phyloP scores from a whole-genome alignment of 2,797 vertebrate species.

The Helarctos malayanus region DNA sequence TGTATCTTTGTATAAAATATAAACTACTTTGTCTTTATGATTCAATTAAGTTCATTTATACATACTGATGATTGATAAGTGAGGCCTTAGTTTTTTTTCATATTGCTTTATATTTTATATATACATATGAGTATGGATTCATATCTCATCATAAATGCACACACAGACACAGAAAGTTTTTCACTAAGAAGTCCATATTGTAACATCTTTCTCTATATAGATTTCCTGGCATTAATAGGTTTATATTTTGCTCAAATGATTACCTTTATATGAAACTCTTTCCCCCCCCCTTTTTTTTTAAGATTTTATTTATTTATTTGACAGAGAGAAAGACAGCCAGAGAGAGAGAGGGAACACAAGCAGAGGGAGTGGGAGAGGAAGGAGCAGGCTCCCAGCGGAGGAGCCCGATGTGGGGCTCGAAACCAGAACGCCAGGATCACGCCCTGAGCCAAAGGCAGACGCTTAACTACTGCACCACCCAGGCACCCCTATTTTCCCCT shows the following conservation, averaged over 20 bases:
- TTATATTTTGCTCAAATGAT: background rate
- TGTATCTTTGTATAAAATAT: background rate
- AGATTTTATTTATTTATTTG: too few relatives aligned
- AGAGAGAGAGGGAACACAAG: too few relatives aligned
- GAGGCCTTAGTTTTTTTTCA: background rate
- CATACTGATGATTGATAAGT: background rate
- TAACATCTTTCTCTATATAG: background rate
- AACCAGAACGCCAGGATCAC: too few relatives aligned
- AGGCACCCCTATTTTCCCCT: background rate
- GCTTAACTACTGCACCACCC: too few relatives aligned
- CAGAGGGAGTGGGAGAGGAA: too few relatives aligned
- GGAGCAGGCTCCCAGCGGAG: too few relatives aligned
- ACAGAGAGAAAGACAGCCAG: too few relatives aligned
- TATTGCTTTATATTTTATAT: background rate
- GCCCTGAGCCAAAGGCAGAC: too few relatives aligned
- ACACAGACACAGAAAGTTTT: background rate
- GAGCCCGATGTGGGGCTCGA: too few relatives aligned
- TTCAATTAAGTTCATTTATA: conserved; percentile 4
- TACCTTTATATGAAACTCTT: background rate
- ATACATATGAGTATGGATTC: background rate
- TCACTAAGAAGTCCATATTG: background rate
- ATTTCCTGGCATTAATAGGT: background rate
- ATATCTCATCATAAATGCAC: background rate
- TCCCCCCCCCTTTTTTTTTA: background rate
- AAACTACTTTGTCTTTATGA: background rate